Evolutionary conservation across 2,797 vertebrate species (phyloP).

Genomic region (Epinephelus awoara): DNA sequence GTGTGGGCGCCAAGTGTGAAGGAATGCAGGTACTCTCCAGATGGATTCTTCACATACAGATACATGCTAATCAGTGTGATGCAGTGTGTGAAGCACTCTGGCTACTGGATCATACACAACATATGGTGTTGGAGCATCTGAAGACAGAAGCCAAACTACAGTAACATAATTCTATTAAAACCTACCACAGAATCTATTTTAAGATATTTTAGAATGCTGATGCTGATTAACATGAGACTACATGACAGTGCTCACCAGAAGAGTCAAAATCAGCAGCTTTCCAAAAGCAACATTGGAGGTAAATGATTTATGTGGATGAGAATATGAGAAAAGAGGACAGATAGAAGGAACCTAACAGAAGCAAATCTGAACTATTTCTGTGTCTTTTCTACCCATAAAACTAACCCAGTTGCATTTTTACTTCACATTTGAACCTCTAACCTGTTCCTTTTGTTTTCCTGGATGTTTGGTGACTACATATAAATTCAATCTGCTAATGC

Average conservation of each 20-base stretch:
- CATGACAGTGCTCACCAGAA: slow-evolving; percentile 10
- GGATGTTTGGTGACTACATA: neutral
- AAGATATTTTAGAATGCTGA: slow-evolving; percentile 9
- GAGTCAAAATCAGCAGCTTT: slow-evolving; percentile 27
- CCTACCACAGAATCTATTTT: slow-evolving; percentile 17
- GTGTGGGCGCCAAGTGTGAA: slow-evolving; percentile 56
- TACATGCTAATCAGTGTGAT: slow-evolving; percentile 44
- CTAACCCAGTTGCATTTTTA: neutral
- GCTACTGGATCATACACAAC: slow-evolving; percentile 51
- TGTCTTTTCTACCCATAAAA: slow-evolving; percentile 12
- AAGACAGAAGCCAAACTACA: slow-evolving; percentile 32
- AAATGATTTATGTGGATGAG: slow-evolving; percentile 37
- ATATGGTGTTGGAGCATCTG: slow-evolving; percentile 47
- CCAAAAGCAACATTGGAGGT: slow-evolving; percentile 38
- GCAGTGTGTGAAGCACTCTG: slow-evolving; percentile 28
- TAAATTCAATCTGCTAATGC: neutral
- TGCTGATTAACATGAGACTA: slow-evolving; percentile 21
- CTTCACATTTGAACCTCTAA: neutral
- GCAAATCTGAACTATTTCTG: neutral
- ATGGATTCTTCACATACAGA: slow-evolving; percentile 53
- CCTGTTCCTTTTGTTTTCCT: slow-evolving; percentile 1
- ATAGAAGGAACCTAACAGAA: neutral
- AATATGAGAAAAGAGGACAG: neutral
- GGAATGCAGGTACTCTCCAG: slow-evolving; percentile 50
- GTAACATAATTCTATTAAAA: slow-evolving; percentile 33